phyloP scores from a whole-genome alignment of 2,797 vertebrate species.

The Enteromius argenteus region DNA sequence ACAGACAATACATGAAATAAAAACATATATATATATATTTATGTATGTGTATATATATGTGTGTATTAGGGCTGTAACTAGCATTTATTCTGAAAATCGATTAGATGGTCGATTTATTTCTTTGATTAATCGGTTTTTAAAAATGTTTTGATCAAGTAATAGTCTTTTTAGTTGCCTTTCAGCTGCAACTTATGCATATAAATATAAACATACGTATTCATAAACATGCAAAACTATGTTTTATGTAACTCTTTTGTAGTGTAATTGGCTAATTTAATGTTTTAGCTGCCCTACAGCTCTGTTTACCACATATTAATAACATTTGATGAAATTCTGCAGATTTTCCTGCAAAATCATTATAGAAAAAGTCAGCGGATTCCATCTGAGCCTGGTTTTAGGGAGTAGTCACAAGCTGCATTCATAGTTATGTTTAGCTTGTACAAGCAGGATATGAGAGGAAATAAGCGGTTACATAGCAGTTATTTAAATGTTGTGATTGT shows the following conservation, averaged over 20 bases:
- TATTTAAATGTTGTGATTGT: conserved; percentile 42
- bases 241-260: not conserved
- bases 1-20: not conserved
- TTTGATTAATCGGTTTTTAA: too few relatives aligned
- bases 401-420: conserved; percentile 2
- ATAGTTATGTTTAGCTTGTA: conserved; percentile 22
- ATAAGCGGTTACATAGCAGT: conserved; percentile 19
- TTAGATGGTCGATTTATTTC: too few relatives aligned
- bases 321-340: not conserved
- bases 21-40: too few relatives aligned
- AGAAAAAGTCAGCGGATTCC: not conserved
- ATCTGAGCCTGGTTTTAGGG: not conserved
- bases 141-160: too few relatives aligned
- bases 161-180: not conserved
- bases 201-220: not conserved
- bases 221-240: not conserved
- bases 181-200: too few relatives aligned
- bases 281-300: not conserved
- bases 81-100: too few relatives aligned
- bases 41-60: too few relatives aligned
- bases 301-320: not conserved
- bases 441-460: not conserved
- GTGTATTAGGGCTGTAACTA: too few relatives aligned
- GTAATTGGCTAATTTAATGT: not conserved
- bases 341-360: not conserved